phyloP scores from a whole-genome alignment of 2,888 invertebrate species.

The Trissolcus brochymenae region DNA sequence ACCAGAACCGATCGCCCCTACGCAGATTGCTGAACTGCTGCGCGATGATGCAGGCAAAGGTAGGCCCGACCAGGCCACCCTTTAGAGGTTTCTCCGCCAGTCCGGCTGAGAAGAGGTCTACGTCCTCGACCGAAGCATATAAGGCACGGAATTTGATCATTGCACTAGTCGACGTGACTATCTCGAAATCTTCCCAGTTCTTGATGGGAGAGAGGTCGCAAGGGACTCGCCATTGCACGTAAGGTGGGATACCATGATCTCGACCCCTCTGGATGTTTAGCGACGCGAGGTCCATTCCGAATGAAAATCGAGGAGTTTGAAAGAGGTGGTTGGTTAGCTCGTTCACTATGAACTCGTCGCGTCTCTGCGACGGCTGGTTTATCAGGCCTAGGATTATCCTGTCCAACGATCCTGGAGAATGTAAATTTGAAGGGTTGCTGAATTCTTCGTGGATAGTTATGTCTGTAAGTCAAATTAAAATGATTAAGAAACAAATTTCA shows the following conservation, averaged over 20 bases:
- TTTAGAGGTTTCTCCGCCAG: slow-evolving; percentile 88
- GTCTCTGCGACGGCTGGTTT: slow-evolving; percentile 85
- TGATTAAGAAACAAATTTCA: too few species aligned
- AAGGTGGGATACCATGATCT: slow-evolving; percentile 90
- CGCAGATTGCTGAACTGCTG: slow-evolving; percentile 89
- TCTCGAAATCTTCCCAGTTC: slow-evolving; percentile 84
- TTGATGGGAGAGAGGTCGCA: slow-evolving; percentile 84
- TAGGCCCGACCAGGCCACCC: slow-evolving; percentile 89
- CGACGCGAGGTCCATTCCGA: slow-evolving; percentile 91
- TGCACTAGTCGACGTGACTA: slow-evolving; percentile 82
- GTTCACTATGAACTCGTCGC: slow-evolving; percentile 88
- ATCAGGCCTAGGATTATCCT: slow-evolving; percentile 86
- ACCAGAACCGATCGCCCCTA: slow-evolving; percentile 88
- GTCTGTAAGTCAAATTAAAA: slow-evolving; percentile 77
- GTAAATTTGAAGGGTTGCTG: slow-evolving; percentile 81
- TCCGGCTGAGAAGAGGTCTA: slow-evolving; percentile 90
- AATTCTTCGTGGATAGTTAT: slow-evolving; percentile 88
- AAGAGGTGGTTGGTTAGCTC: slow-evolving; percentile 91
- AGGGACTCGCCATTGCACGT: slow-evolving; percentile 87
- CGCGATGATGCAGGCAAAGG: slow-evolving; percentile 90
- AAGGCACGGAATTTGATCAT: slow-evolving; percentile 80
- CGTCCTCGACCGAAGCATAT: slow-evolving; percentile 85
- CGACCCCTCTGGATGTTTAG: slow-evolving; percentile 92
- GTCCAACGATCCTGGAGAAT: slow-evolving; percentile 88
- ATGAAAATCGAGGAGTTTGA: slow-evolving; percentile 83